Evolutionary conservation across 2,888 invertebrate genomes (phyloP).

Genomic region (Noctua comes): DNA sequence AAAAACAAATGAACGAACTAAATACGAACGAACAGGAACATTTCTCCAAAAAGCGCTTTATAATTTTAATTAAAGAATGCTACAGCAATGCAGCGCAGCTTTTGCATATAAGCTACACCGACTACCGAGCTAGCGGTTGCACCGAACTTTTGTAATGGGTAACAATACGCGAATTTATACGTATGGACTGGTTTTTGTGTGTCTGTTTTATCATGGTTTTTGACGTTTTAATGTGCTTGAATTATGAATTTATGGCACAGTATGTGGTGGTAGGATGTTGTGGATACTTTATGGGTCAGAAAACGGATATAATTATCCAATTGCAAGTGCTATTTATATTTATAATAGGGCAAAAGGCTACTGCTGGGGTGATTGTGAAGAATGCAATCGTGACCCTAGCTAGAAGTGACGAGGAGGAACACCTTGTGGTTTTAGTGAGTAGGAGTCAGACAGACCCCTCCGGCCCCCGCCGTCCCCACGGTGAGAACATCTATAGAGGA

Average conservation of each 20-base stretch:
- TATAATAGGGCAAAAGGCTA: too few species aligned
- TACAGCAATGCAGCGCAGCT: constrained; percentile 27
- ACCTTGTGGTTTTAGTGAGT: too few species aligned
- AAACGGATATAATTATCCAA: too few species aligned
- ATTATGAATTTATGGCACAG: constrained; percentile 31
- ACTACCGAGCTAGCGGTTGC: constrained; percentile 32
- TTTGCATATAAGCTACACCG: constrained; percentile 20
- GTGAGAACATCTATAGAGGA: background rate
- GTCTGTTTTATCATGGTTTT: constrained; percentile 29
- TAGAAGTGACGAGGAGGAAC: too few species aligned
- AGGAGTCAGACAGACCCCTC: too few species aligned
- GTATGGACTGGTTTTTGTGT: constrained; percentile 25
- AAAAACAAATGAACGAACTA: constrained; percentile 54
- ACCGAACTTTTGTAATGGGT: constrained; percentile 50
- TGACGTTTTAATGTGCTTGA: constrained; percentile 39
- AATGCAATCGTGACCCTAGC: too few species aligned
- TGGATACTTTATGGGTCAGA: constrained; percentile 1
- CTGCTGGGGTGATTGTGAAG: too few species aligned
- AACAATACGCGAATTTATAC: constrained; percentile 45
- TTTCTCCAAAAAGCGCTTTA: constrained; percentile 53
- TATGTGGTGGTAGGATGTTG: background rate
- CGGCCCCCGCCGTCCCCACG: too few species aligned
- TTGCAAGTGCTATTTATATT: too few species aligned
- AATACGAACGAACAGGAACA: constrained; percentile 28
- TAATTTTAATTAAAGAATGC: constrained; percentile 62